Percentiles rank a stretch among this genome's conserved stretches.
phyloP scores from a whole-genome alignment of 1,140 invertebrate species.

The Frieseomelitta varia region DNA sequence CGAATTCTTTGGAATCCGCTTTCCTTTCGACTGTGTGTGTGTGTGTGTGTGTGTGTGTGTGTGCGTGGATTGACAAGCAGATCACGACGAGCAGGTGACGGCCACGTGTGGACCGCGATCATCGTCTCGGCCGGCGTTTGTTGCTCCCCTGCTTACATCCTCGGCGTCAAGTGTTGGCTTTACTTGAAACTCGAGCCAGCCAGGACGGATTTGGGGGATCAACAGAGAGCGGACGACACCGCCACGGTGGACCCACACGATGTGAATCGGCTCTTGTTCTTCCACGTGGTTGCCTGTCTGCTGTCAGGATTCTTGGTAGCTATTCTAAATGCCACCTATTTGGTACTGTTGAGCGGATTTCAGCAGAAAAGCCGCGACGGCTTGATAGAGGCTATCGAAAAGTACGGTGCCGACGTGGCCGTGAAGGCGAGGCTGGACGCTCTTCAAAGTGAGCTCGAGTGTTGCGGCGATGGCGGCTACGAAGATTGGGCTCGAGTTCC shows the following conservation, averaged over 20 bases:
- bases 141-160: slow-evolving; percentile 45
- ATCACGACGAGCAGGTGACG: slow-evolving; percentile 50
- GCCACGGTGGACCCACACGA: neutral
- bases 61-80: slow-evolving; percentile 24
- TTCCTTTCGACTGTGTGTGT: neutral
- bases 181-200: neutral
- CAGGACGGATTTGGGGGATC: neutral
- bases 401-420: slow-evolving; percentile 36
- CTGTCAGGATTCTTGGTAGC: slow-evolving; percentile 50
- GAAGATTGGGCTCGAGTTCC: slow-evolving; percentile 59
- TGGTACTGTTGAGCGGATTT: slow-evolving; percentile 35
- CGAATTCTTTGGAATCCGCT: neutral
- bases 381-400: slow-evolving; percentile 40
- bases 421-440: slow-evolving; percentile 44
- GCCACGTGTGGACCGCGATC: slow-evolving; percentile 48
- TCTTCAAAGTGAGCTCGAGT: slow-evolving; percentile 54
- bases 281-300: slow-evolving; percentile 52
- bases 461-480: slow-evolving; percentile 57
- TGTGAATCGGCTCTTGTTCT: slow-evolving; percentile 42
- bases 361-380: slow-evolving; percentile 40
- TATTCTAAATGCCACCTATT: slow-evolving; percentile 31
- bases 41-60: neutral
- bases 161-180: slow-evolving; percentile 29
- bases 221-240: neutral
- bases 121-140: slow-evolving; percentile 24